Evolutionary conservation across 2,797 vertebrate genomes (phyloP).

Genomic region (Anguilla pacifica): DNA sequence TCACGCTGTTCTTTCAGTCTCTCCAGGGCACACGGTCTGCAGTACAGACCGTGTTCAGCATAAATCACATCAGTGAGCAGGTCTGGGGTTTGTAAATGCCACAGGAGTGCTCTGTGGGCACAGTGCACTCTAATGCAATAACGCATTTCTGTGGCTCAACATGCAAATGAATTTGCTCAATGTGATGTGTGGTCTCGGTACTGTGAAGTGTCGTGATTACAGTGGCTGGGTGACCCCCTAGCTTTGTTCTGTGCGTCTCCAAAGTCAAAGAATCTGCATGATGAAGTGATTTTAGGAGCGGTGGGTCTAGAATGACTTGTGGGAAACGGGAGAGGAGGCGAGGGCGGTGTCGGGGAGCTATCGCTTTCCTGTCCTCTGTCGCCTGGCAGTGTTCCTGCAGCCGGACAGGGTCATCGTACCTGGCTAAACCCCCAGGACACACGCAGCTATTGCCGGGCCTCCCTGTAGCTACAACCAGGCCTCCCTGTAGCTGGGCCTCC

Average conservation of each 20-base stretch:
- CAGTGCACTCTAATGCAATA: background rate
- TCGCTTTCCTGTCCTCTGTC: conserved; percentile 32
- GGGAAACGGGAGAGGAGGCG: conserved; percentile 10
- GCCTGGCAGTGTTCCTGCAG: background rate
- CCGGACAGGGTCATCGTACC: background rate
- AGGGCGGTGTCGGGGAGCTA: conserved; percentile 8
- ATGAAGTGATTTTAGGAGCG: conserved; percentile 35
- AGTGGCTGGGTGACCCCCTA: background rate
- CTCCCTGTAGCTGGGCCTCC: no score
- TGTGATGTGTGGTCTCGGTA: background rate
- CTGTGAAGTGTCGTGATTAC: background rate
- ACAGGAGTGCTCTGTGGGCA: background rate
- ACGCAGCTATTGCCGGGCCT: no score
- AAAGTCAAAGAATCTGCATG: conserved; percentile 8
- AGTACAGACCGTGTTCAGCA: background rate
- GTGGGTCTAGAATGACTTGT: conserved; percentile 18
- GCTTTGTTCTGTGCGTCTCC: conserved; percentile 3
- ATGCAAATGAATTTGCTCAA: background rate
- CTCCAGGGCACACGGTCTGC: background rate
- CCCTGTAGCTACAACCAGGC: background rate
- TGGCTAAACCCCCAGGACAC: background rate
- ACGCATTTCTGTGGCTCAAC: no score
- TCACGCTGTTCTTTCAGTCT: background rate
- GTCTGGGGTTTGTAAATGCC: background rate
- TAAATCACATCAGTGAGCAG: background rate